Conservation (phyloP, 2,888 invertebrate genomes). For the Hemicrepidius hirtus region DNA sequence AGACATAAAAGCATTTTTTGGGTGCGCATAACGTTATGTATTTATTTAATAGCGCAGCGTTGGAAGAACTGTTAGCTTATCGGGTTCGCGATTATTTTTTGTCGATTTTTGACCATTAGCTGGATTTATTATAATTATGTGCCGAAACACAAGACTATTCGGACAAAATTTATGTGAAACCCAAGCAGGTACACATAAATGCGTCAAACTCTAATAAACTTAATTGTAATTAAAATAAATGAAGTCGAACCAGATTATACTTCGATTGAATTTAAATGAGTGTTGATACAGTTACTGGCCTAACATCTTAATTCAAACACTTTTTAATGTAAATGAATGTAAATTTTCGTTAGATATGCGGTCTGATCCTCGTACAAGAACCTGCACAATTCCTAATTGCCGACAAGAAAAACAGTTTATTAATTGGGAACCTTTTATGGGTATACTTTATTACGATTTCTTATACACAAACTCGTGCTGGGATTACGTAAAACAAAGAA, state of each 20-base stretch:
- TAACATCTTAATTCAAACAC: constrained; percentile 65
- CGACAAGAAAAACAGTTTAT: constrained; percentile 58
- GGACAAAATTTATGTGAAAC: constrained; percentile 44
- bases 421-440: constrained; percentile 55
- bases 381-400: constrained; percentile 67
- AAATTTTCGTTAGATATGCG: constrained; percentile 67
- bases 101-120: constrained; percentile 32
- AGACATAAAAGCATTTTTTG: constrained; percentile 38
- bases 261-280: constrained; percentile 66
- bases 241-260: constrained; percentile 49
- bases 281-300: constrained; percentile 57
- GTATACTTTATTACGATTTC: constrained; percentile 45
- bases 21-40: constrained; percentile 26
- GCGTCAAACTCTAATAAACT: constrained; percentile 50
- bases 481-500: constrained; percentile 26
- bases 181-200: constrained; percentile 47
- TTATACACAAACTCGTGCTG: constrained; percentile 39
- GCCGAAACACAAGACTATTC: constrained; percentile 23
- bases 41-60: constrained; percentile 27
- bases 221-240: constrained; percentile 54
- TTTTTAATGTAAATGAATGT: constrained; percentile 68
- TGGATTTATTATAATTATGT: constrained; percentile 45
- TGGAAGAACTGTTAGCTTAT: constrained; percentile 35
- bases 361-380: constrained; percentile 62
- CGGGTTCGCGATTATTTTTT: constrained; percentile 11